Percentiles rank a stretch among this genome's conserved stretches.
Conservation (phyloP, 2,888 invertebrate genomes). For the Conops quadrifasciatus region DNA sequence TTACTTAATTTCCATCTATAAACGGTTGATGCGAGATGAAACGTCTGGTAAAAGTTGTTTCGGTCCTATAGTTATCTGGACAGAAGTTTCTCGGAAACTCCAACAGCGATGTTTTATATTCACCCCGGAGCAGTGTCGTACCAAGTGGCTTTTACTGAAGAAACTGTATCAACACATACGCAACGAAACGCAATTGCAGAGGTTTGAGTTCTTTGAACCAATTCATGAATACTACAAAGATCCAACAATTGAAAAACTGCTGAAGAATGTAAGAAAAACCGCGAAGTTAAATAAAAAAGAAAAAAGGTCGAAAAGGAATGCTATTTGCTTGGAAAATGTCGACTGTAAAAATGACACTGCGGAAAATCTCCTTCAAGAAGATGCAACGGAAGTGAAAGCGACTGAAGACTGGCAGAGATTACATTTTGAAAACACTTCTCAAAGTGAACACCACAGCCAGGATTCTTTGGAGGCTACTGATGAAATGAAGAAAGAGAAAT, state of each 20-base stretch:
- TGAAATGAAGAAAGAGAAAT: background rate
- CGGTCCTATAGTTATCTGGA: slow-evolving; percentile 26
- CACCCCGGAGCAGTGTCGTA: slow-evolving; percentile 30
- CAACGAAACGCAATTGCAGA: slow-evolving; percentile 25
- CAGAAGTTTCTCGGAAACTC: slow-evolving; percentile 22
- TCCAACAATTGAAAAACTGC: slow-evolving; percentile 13
- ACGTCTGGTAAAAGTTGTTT: slow-evolving; percentile 6
- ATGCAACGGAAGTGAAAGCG: background rate
- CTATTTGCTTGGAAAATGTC: too few species aligned
- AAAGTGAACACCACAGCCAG: too few species aligned
- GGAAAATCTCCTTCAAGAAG: background rate
- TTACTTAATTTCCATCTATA: slow-evolving; percentile 23
- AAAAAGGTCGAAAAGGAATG: background rate
- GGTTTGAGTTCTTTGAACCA: slow-evolving; percentile 27
- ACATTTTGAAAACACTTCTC: too few species aligned
- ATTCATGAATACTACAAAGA: slow-evolving; percentile 26
- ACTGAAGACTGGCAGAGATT: too few species aligned
- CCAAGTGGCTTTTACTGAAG: slow-evolving; percentile 28
- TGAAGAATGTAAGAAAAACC: background rate
- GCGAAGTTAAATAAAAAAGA: background rate
- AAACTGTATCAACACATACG: slow-evolving; percentile 28
- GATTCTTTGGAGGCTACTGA: background rate
- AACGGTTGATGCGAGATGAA: slow-evolving; percentile 18
- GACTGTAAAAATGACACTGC: background rate
- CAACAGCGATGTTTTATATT: slow-evolving; percentile 8